Base-by-base conservation (phyloP, 2,888 invertebrate species). In the Nephrotoma flavescens region DNA sequence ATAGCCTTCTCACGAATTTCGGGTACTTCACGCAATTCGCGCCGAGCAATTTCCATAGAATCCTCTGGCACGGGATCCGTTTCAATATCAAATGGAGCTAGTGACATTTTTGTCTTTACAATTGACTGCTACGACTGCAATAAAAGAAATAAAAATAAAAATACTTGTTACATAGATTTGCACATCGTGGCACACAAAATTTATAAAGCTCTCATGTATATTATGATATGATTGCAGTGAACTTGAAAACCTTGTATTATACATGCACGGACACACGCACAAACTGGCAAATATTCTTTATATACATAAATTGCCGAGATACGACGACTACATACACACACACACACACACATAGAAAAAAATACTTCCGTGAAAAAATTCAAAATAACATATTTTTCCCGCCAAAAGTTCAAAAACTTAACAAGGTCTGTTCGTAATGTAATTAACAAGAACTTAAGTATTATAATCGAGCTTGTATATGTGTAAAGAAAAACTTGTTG, bases 1-100 rank as follows among this genome's bases (percentile, higher is more conserved):
- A 93, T 93, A 2, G 95, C 91, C 44, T 93, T 94, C 88, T 94
- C 93, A 85, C 93, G 91, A 0, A 94, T 93, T 90, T 96, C 96
- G 0, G 95, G 95, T 0, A 95, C 95, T 92, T 96, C 96, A 9
- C 95, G 92, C 9, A 96, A 91, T 90, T 96, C 95, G 42, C 90
- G 92, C 89, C 93, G 93, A 7, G 96, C 96, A 9, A 94, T 89
- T 87, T 92, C 93, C 89, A 92, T 90, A 0, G 94, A 92, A 89
- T 94, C 95, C 41, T 52, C 86, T 2, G 86, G 57, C 57, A 31
- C 45, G 15, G 86, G 47, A 47, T 45, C 86, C 12, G 45, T 44
- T 86, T 86, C 86, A 41, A 86, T 45, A 86, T 88, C 87, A 42
- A 42, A 41, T 92, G 92, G 87, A 89, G 86, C 45, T 45, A 85